Base-by-base conservation (phyloP, 2,797 vertebrate genomes). In the Holocentrus rufus region DNA sequence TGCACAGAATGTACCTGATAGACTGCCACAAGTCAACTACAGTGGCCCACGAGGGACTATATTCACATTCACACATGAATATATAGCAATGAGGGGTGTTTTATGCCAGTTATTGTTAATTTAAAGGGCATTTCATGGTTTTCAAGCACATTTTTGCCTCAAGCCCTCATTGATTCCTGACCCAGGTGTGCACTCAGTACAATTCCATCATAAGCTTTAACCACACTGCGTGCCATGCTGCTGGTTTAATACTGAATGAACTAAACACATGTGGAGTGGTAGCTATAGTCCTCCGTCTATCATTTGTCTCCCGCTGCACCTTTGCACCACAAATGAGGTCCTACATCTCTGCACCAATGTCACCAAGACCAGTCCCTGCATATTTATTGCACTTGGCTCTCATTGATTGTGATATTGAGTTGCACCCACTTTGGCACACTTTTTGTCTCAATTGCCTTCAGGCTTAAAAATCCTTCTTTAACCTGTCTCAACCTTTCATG, bases 331-430 rank as follows among this genome's bases (percentile, higher is more conserved):
- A 18, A 1, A 58, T 36, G 39, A 42, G 39, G 39, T 42, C 39
- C 36, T 39, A 39, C 6, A 69, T 61, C 30, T 76, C 65, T 34
- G 18, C 0, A 50, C 14, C 53, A 75, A n/a, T 58, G 46, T 78
- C 67, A 57, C 18, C 23, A 58, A 52, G 54, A 56, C 42, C 59
- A 34, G 72, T 52, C 34, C 30, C 23, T 2, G 61, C 1, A 23
- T 62, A 71, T 55, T n/a, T 56, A 69, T 47, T 44, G 30, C 25
- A 55, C 6, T 66, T 71, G 53, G 47, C 42, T 57, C 25, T 5
- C 50, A 50, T 17, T 44, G 63, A 42, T 50, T 22, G 7, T 22
- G 0, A 63, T 65, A 73, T 23, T 69, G 17, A 79, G 36, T 1
- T 49, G 17, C 55, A 54, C 25, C 27, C 55, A 8, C 70, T 73